A percentile compares a stretch with the other conserved stretches of the same genome.
Conservation (phyloP, 2,888 invertebrate genomes). For the Glyphotaelius pellucidus region DNA sequence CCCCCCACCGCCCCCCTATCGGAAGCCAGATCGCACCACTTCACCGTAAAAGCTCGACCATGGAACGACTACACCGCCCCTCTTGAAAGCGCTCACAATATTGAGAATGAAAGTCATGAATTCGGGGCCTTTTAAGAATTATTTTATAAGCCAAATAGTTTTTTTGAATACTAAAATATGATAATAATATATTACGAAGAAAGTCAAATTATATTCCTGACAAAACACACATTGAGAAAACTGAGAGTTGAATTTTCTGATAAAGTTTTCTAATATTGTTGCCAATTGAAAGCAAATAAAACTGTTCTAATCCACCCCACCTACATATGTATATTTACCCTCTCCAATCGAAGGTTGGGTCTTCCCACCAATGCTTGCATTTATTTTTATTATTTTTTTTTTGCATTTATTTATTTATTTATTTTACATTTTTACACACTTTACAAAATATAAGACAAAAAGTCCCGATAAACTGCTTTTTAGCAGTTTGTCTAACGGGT, state of each 20-base stretch:
- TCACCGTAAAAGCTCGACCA: conserved; percentile 38
- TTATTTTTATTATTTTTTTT: too few species aligned
- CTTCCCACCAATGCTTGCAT: too few species aligned
- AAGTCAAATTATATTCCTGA: not conserved
- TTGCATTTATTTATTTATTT: too few species aligned
- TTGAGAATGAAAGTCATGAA: not conserved
- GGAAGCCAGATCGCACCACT: conserved; percentile 32
- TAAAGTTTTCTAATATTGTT: too few species aligned
- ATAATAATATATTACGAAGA: not conserved
- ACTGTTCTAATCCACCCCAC: too few species aligned
- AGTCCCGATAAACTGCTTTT: too few species aligned
- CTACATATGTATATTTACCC: too few species aligned
- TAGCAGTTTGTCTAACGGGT: too few species aligned
- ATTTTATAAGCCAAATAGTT: not conserved
- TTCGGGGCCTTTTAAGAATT: not conserved
- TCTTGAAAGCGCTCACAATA: not conserved
- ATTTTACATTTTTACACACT: too few species aligned
- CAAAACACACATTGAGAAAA: not conserved
- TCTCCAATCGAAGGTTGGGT: too few species aligned
- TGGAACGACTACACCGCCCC: not conserved
- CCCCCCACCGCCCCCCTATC: conserved; percentile 22
- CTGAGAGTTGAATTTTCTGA: not conserved
- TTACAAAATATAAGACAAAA: too few species aligned
- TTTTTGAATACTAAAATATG: not conserved
- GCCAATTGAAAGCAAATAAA: too few species aligned